phyloP scores from a whole-genome alignment of 2,888 invertebrate species.

The Desoria tigrina region DNA sequence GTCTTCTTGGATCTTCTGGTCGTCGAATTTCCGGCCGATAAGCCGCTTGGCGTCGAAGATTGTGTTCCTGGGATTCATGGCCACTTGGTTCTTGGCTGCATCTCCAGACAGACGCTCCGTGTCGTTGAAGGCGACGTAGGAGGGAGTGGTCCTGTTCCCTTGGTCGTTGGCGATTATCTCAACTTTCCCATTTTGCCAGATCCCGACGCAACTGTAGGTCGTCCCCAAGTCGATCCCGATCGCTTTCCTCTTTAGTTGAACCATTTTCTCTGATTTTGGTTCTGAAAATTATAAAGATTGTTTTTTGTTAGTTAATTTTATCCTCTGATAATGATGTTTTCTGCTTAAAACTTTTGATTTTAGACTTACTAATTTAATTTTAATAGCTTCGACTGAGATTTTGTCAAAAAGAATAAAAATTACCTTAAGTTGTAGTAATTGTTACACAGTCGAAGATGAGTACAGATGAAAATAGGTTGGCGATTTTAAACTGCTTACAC shows the following conservation, averaged over 20 bases:
- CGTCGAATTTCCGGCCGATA: conserved; percentile 87
- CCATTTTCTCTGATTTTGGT: neutral
- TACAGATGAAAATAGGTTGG: no score
- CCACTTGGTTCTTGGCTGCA: conserved; percentile 81
- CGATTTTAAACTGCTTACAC: no score
- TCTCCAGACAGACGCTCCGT: conserved; percentile 81
- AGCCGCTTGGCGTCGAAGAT: conserved; percentile 88
- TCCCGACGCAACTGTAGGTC: conserved; percentile 81
- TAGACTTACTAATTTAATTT: neutral
- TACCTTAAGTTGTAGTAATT: no score
- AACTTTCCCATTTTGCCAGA: conserved; percentile 78
- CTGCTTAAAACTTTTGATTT: no score
- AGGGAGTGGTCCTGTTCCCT: conserved; percentile 79
- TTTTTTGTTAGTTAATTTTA: no score
- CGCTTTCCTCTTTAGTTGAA: conserved; percentile 45
- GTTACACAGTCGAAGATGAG: no score
- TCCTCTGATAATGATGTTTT: neutral
- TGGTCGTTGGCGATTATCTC: conserved; percentile 83
- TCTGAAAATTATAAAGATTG: neutral
- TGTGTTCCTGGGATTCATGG: conserved; percentile 85
- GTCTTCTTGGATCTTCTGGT: conserved; percentile 84
- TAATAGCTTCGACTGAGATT: no score
- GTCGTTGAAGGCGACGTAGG: conserved; percentile 84
- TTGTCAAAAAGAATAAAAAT: no score
- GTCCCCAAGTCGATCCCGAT: conserved; percentile 91